Base-by-base conservation (phyloP, 2,888 invertebrate genomes). In the Anthophora plumipes region DNA sequence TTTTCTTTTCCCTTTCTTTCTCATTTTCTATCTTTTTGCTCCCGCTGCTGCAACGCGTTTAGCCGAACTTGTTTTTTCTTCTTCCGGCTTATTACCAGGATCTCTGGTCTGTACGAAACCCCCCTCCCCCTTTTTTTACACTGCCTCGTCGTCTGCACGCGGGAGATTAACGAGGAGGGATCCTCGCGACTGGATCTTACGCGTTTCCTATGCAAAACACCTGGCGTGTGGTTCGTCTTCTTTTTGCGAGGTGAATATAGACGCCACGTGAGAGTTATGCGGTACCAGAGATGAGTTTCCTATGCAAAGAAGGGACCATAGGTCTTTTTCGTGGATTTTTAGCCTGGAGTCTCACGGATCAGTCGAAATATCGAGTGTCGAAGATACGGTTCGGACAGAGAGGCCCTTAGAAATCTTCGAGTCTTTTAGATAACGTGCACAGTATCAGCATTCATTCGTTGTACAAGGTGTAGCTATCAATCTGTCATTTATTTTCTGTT, bases 321-420 rank as follows among this genome's bases (percentile, higher is more conserved):
- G n/a, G 48, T 9, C 14, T n/a, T 57, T 11, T 11, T 5, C 31
- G 5, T 9, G 8, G 5, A 31, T 5, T 31, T 31, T 31, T 2
- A n/a, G n/a, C 1, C 8, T 9, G 57, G 31, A 5, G 31, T 31
- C 31, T 25, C 8, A 14, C n/a, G n/a, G 37, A 11, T 11, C 11
- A n/a, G 12, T 22, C 14, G 17, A 64, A 22, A 39, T 37, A 9
- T 14, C 37, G 20, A 52, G 37, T 3, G n/a, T n/a, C 9, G 22
- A 9, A 60, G 37, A 50, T 50, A 46, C 25, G 11, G 4, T 17
- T 4, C 5, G 6, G n/a, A 55, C 55, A 43, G 43, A 11, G 43
- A 12, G 55, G 11, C 55, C 43, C 55, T 55, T 54, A 67, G 43
- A 14, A n/a, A n/a, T n/a, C n/a, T n/a, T n/a, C n/a, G n/a, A n/a